phyloP scores from a whole-genome alignment of 2,888 invertebrate genomes.

The Cheilosia grossa region DNA sequence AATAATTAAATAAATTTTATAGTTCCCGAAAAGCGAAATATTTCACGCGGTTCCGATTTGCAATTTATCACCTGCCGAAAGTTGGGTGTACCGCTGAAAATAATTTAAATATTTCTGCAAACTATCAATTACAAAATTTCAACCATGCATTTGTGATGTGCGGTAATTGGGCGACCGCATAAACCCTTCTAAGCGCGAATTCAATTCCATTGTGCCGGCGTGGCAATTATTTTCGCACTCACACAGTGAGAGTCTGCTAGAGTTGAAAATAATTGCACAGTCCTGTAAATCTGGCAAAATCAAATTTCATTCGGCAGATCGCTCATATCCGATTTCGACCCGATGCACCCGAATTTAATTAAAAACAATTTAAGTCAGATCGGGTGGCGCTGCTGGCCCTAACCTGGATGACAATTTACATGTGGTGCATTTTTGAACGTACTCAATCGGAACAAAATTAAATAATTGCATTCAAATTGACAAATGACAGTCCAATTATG shows the following conservation, averaged over 20 bases:
- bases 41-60: background rate
- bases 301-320: conserved; percentile 9
- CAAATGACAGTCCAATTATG: background rate
- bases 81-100: conserved; percentile 6
- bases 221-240: background rate
- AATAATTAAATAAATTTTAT: conserved; percentile 8
- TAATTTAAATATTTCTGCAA: conserved; percentile 2
- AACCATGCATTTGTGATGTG: conserved; percentile 17
- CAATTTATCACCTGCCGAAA: background rate
- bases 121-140: background rate
- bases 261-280: background rate
- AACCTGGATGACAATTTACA: too few relatives aligned
- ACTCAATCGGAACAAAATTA: background rate
- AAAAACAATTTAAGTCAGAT: conserved; percentile 26
- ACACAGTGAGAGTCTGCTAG: background rate
- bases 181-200: background rate
- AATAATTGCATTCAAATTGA: background rate
- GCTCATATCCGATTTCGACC: background rate
- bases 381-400: too few relatives aligned
- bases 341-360: conserved; percentile 39
- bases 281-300: conserved; percentile 9
- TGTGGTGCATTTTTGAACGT: background rate
- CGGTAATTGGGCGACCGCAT: conserved; percentile 14
- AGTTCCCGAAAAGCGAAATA: background rate
- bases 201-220: background rate